A percentile compares a stretch with the other conserved stretches of the same genome.
phyloP scores from a whole-genome alignment of 2,113 vertebrate species.

The Reinhardtius hippoglossoides region DNA sequence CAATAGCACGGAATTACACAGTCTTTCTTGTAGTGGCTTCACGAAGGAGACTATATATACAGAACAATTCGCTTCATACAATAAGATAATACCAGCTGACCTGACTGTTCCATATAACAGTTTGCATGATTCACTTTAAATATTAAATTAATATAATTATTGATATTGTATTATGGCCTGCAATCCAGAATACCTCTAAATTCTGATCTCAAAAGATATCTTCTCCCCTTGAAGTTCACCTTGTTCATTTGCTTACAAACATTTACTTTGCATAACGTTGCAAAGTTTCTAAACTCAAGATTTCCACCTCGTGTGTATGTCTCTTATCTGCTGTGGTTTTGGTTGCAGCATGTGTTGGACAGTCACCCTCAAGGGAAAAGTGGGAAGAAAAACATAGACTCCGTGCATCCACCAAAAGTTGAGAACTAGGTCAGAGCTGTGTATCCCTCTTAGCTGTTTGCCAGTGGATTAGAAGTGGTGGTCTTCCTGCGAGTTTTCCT shows the following conservation, averaged over 20 bases:
- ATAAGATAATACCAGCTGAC: too few relatives aligned
- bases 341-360: constrained; percentile 17
- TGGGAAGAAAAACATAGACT: neutral
- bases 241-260: neutral
- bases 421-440: constrained; percentile 58
- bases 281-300: neutral
- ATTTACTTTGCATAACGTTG: neutral
- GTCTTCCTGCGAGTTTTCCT: constrained; percentile 40
- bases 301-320: neutral
- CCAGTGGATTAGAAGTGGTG: constrained; percentile 28
- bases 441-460: constrained; percentile 52
- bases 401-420: constrained; percentile 31
- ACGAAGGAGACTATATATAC: too few relatives aligned
- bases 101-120: too few relatives aligned
- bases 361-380: constrained; percentile 5
- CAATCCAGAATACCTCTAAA: too few relatives aligned
- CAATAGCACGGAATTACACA: too few relatives aligned
- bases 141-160: too few relatives aligned
- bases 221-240: neutral
- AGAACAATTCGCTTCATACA: too few relatives aligned
- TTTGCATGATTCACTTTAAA: too few relatives aligned
- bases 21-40: too few relatives aligned
- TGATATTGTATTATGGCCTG: too few relatives aligned
- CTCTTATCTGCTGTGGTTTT: neutral
- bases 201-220: neutral